Evolutionary conservation across 2,888 invertebrate genomes (phyloP).

Genomic region (Volucella bombylans): DNA sequence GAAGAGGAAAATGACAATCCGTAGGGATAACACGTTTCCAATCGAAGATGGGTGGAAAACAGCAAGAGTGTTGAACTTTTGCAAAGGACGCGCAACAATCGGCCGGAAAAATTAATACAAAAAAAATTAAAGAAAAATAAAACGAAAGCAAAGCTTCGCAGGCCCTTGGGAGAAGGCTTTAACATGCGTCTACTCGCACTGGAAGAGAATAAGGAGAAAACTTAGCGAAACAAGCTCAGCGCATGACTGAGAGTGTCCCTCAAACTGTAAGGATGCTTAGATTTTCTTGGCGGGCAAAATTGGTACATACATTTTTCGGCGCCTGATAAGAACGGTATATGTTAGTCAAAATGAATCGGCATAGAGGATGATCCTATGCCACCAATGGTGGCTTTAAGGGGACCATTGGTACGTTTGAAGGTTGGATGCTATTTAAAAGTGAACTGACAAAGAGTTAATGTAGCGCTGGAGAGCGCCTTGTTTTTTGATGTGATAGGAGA

Average conservation of each 20-base stretch:
- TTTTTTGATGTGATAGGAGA: too few relatives aligned
- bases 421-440: too few relatives aligned
- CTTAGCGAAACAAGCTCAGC: constrained; percentile 55
- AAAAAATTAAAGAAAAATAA: neutral
- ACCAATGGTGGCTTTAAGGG: too few relatives aligned
- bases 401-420: too few relatives aligned
- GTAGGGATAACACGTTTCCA: constrained; percentile 10
- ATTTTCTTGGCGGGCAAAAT: constrained; percentile 33
- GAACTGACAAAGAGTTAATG: too few relatives aligned
- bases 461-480: too few relatives aligned
- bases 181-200: neutral
- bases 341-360: neutral
- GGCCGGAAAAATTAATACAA: constrained; percentile 35
- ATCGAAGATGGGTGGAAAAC: neutral
- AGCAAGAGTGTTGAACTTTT: constrained; percentile 22
- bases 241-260: constrained; percentile 30
- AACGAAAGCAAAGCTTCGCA: constrained; percentile 28
- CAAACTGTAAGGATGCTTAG: constrained; percentile 9
- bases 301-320: neutral
- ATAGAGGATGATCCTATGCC: neutral
- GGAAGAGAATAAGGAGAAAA: constrained; percentile 30
- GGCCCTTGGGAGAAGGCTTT: neutral
- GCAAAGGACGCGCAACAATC: constrained; percentile 69
- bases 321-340: neutral
- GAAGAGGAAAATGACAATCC: neutral